phyloP scores from a whole-genome alignment of 2,797 vertebrate genomes.

The Anguilla pacifica region DNA sequence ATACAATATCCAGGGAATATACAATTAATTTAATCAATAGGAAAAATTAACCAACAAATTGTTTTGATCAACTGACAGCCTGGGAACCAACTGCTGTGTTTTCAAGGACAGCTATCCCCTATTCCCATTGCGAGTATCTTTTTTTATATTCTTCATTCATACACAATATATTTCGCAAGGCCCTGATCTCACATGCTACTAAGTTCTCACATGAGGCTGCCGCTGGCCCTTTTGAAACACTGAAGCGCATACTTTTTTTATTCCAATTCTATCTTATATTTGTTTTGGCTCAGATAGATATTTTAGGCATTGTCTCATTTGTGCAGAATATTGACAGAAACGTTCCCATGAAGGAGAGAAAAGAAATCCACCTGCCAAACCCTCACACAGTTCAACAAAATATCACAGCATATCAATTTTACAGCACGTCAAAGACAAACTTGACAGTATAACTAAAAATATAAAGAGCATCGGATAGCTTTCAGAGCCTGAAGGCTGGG shows the following conservation, averaged over 20 bases:
- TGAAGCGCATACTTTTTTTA: not conserved
- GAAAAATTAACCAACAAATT: not conserved
- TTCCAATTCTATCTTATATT: not conserved
- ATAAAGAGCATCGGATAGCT: not conserved
- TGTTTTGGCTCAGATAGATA: not conserved
- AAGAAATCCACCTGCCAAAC: not conserved
- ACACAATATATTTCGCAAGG: not conserved
- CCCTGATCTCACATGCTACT: not conserved
- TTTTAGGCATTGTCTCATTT: not conserved
- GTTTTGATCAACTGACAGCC: not conserved
- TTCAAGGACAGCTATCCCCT: not conserved
- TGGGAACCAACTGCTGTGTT: not conserved
- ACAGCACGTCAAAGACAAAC: not conserved
- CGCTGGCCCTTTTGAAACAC: not conserved
- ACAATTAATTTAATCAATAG: not conserved
- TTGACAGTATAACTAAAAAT: not conserved
- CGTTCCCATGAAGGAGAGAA: not conserved
- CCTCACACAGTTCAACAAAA: not conserved
- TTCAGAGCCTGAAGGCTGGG: too few relatives aligned
- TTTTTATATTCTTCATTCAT: not conserved
- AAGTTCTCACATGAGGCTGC: not conserved
- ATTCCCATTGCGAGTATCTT: not conserved
- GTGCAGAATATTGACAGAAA: not conserved
- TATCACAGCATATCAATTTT: conserved; percentile 1
- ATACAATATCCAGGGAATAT: not conserved